Percentiles rank a stretch among this genome's conserved stretches.
phyloP scores from a whole-genome alignment of 35 echinoderm and acorn worm genomes.

The Ophioderma brevispina region DNA sequence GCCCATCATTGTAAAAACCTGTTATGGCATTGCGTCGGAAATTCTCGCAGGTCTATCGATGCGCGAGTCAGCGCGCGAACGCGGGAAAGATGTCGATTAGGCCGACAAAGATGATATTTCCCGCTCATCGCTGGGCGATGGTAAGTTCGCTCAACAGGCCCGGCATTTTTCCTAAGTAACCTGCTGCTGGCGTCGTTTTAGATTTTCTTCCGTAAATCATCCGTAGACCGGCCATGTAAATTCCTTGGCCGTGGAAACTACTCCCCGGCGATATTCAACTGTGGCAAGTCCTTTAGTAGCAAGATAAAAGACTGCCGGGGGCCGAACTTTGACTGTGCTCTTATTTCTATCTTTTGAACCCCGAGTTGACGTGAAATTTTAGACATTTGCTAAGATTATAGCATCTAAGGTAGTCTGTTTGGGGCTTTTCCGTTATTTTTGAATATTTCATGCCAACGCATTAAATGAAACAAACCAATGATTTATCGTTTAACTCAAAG shows the following conservation, averaged over 20 bases:
- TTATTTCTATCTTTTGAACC: not conserved
- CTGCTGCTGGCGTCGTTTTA: too few relatives aligned
- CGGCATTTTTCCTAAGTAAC: too few relatives aligned
- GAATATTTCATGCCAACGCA: not conserved
- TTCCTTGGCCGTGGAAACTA: not conserved
- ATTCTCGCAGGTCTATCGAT: not conserved
- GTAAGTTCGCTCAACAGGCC: too few relatives aligned
- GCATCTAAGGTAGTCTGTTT: not conserved
- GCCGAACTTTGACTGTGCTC: not conserved
- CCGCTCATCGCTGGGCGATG: not conserved
- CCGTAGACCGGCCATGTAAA: not conserved
- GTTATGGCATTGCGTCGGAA: not conserved
- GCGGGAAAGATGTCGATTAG: not conserved
- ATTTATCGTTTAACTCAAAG: too few relatives aligned
- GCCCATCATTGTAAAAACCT: slow-evolving; percentile 5
- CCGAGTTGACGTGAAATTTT: not conserved
- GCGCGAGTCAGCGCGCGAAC: not conserved
- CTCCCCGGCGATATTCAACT: not conserved
- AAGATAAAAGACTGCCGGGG: not conserved
- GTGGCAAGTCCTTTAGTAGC: too few relatives aligned
- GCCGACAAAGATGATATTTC: not conserved
- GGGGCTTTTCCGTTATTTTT: not conserved
- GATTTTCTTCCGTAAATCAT: not conserved
- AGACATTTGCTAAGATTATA: not conserved
- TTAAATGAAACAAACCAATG: not conserved